Percentiles rank a stretch among this genome's conserved stretches.
These are phyloP conservation scores for Podarcis siculus DNA, from an alignment of 2,797 vertebrate species.

Conservation along the genomic window DNA sequence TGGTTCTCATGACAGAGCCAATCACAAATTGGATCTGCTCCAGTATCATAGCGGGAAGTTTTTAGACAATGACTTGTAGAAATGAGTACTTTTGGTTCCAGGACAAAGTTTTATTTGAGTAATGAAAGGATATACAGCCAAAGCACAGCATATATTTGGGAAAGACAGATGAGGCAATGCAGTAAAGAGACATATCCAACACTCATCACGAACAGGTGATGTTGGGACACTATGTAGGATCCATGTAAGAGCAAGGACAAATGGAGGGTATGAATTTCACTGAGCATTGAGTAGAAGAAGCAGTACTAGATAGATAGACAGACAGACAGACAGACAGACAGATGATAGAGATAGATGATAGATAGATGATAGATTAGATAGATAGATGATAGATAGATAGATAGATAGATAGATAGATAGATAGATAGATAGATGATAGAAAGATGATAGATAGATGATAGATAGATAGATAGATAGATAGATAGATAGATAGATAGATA, in stretches of 20 bases:
- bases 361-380: too few species aligned
- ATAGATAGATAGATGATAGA: too few species aligned
- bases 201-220: neutral
- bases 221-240: neutral
- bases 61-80: constrained; percentile 59
- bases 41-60: constrained; percentile 76
- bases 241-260: neutral
- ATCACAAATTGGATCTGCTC: constrained; percentile 73
- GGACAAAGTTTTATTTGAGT: constrained; percentile 58
- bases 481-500: too few species aligned
- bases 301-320: too few species aligned
- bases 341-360: too few species aligned
- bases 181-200: neutral
- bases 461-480: too few species aligned
- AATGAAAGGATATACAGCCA: constrained; percentile 43
- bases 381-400: too few species aligned
- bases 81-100: constrained; percentile 55
- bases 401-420: too few species aligned
- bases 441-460: too few species aligned
- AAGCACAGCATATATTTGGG: neutral
- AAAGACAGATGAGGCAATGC: neutral
- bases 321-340: too few species aligned
- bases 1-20: constrained; percentile 72
- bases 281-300: too few species aligned
- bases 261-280: neutral